A percentile compares a stretch with the other conserved stretches of the same genome.
phyloP scores from a whole-genome alignment of 2,113 vertebrate genomes.

The Ardeotis arabs region DNA sequence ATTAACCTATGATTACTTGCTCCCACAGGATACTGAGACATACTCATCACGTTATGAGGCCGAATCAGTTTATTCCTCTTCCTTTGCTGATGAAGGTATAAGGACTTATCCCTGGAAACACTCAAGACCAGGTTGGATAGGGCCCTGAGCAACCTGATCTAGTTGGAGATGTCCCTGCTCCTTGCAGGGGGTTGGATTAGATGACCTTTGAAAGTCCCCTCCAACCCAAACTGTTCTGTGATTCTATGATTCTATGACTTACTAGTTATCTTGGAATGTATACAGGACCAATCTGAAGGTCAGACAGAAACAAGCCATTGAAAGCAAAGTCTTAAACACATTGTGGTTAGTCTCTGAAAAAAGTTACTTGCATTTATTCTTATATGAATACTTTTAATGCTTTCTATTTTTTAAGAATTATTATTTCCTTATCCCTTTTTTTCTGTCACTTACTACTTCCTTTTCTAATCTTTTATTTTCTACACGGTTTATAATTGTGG shows the following conservation, averaged over 20 bases:
- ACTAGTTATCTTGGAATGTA: neutral
- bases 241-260: neutral
- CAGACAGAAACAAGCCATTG: neutral
- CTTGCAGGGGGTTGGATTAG: too few species aligned
- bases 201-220: too few species aligned
- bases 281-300: neutral
- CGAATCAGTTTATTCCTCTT: neutral
- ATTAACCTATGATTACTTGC: neutral
- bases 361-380: neutral
- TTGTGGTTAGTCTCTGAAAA: neutral
- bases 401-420: neutral
- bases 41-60: neutral
- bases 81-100: neutral
- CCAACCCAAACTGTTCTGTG: too few species aligned
- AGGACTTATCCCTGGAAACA: too few species aligned
- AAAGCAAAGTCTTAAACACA: neutral
- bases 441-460: neutral
- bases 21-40: neutral
- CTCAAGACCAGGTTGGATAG: too few species aligned
- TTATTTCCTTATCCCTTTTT: neutral
- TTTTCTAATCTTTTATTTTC: neutral
- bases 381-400: neutral
- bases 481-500: neutral
- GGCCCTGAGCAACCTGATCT: too few species aligned
- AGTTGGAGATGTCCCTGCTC: too few species aligned